These are phyloP conservation scores for Leptodactylus fuscus DNA, from an alignment of 2,113 vertebrate species.

Conservation along the genomic window DNA sequence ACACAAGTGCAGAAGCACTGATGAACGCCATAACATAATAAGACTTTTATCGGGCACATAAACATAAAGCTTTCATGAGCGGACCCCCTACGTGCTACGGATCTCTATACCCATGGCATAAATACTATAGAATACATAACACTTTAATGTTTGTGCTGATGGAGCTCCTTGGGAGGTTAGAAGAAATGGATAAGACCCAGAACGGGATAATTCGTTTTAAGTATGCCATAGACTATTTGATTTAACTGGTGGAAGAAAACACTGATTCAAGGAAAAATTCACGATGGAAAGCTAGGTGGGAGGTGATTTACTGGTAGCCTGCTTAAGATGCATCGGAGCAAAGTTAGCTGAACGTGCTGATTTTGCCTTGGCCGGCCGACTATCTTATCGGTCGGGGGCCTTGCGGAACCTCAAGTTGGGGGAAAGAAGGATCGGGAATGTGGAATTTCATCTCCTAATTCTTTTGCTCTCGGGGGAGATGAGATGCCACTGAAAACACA, in stretches of 20 bases:
- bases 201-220: background rate
- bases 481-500: no score
- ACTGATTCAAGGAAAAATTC: background rate
- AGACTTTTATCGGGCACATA: constrained; percentile 30
- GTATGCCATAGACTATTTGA: background rate
- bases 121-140: background rate
- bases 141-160: background rate
- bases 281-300: background rate
- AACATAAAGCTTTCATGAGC: background rate
- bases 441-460: no score
- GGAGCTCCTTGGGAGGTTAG: background rate
- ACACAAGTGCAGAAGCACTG: constrained; percentile 4
- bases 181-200: background rate
- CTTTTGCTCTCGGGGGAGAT: no score
- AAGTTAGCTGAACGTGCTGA: no score
- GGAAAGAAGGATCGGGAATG: no score
- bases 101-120: background rate
- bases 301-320: background rate
- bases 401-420: no score
- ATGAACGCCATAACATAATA: constrained; percentile 30
- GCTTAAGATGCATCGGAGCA: background rate
- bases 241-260: no score
- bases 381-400: no score
- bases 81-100: background rate
- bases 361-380: no score